Base-by-base conservation (phyloP, 2,888 invertebrate species). In the Plebejus argus region DNA sequence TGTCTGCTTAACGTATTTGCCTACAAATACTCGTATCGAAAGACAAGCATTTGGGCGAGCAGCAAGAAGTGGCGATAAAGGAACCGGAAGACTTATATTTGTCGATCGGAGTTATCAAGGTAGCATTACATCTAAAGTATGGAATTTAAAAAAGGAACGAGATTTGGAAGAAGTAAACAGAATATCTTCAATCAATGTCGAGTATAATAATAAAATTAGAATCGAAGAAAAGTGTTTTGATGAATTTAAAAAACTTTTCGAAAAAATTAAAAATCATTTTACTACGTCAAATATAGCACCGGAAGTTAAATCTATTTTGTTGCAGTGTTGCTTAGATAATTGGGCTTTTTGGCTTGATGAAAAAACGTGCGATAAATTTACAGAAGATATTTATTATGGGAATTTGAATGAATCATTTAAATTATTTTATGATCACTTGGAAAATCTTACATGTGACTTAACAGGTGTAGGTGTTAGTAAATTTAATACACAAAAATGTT, bases 301-400 rank as follows among this genome's bases (percentile, higher is more conserved):
- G 5, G 56, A 71, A 23, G 56, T 77, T 28, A 45, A 72, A 23
- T 70, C 70, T 23, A 77, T 77, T 56, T 23, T 77, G 49, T 77
- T 77, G 39, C 77, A 77, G 33, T 71, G 77, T 77, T 77, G 77
- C 33, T 77, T 77, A 77, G 77, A 77, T 35, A 71, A n/a, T n/a
- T 77, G 77, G 77, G 71, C 77, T 49, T 77, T 77, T 39, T 77
- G 77, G 77, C 70, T 77, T 15, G 71, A 77, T 56, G 56, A 71
- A 39, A 77, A 77, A 18, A 58, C 53, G 23, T 20, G 35, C 53
- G 28, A 70, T 5, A 76, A 10, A 61, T 61, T 10, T 61, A 61
- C 23, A 15, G 28, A 28, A 66, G 66, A 66, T 20, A 15, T 56
- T 28, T 56, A 20, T 20, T 71, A 77, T 53, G 56, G 10, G 20